Evolutionary conservation across 2,888 invertebrate species (phyloP).

Genomic region (Baronia brevicornis): DNA sequence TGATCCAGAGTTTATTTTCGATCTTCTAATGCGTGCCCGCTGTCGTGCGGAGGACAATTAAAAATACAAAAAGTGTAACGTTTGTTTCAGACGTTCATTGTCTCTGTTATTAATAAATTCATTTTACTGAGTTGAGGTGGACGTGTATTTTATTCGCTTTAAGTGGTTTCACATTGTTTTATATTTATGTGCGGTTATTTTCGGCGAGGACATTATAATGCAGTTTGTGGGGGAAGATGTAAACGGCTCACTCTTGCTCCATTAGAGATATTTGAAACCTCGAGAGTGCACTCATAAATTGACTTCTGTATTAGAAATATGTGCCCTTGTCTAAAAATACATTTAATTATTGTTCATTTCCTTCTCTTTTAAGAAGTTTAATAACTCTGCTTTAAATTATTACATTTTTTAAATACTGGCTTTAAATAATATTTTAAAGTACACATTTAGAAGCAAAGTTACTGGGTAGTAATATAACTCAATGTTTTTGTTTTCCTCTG

Average conservation of each 20-base stretch:
- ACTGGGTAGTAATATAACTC: slow-evolving; percentile 22
- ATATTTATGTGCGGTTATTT: slow-evolving; percentile 76
- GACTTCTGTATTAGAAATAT: slow-evolving; percentile 66
- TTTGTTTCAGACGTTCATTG: slow-evolving; percentile 76
- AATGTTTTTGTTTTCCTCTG: slow-evolving; percentile 18
- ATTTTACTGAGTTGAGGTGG: slow-evolving; percentile 73
- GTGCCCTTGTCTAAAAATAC: slow-evolving; percentile 52
- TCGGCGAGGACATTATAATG: slow-evolving; percentile 72
- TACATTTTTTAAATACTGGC: too few relatives aligned
- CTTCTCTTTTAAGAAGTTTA: slow-evolving; percentile 4
- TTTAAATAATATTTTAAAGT: too few relatives aligned
- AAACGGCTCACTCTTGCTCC: slow-evolving; percentile 70
- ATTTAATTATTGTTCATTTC: slow-evolving; percentile 36
- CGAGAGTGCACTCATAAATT: slow-evolving; percentile 73
- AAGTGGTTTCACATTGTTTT: slow-evolving; percentile 77
- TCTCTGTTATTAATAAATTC: slow-evolving; percentile 76
- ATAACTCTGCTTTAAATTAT: background rate
- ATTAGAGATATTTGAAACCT: slow-evolving; percentile 74
- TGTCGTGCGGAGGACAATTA: slow-evolving; percentile 72
- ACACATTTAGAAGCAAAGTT: too few relatives aligned
- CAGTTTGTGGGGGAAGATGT: slow-evolving; percentile 74
- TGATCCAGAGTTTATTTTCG: slow-evolving; percentile 71
- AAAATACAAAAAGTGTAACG: slow-evolving; percentile 73
- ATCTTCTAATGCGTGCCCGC: slow-evolving; percentile 71
- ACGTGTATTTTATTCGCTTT: slow-evolving; percentile 76